Conservation (phyloP, 2,113 vertebrate genomes). For the Lasiurus cinereus region DNA sequence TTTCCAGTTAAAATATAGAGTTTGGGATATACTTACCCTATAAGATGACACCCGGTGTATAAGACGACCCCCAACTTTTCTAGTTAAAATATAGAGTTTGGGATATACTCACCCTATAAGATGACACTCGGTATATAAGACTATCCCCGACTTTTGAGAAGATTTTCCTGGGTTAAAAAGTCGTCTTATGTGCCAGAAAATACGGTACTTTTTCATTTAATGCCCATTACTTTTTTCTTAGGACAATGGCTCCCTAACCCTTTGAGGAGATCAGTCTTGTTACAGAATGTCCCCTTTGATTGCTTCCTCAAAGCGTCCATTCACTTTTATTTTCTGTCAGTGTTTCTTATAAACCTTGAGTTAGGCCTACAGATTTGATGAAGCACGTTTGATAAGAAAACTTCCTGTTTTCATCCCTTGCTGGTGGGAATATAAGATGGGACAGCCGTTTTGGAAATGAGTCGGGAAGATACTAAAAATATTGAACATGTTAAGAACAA, state of each 20-base stretch:
- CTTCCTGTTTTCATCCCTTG: background rate
- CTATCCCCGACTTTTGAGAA: no score
- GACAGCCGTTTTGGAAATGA: background rate
- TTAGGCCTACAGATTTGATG: background rate
- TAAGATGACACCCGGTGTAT: no score
- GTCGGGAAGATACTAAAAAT: background rate
- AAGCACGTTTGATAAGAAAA: conserved; percentile 25
- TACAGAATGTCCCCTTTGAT: background rate
- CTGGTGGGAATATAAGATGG: background rate
- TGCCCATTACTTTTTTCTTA: background rate
- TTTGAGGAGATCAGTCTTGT: background rate
- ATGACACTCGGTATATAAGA: no score
- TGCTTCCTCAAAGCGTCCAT: background rate
- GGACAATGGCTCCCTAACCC: background rate
- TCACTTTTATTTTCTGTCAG: background rate
- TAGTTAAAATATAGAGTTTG: no score
- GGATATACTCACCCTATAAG: no score
- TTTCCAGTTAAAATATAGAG: no score
- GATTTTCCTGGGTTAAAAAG: no score
- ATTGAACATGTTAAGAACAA: background rate
- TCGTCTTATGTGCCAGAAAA: no score
- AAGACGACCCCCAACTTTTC: no score
- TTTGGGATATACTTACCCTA: no score
- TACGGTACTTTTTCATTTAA: background rate
- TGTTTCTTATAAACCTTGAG: conserved; percentile 10